phyloP scores from a whole-genome alignment of 2,113 vertebrate genomes.

The Charadrius vociferus region DNA sequence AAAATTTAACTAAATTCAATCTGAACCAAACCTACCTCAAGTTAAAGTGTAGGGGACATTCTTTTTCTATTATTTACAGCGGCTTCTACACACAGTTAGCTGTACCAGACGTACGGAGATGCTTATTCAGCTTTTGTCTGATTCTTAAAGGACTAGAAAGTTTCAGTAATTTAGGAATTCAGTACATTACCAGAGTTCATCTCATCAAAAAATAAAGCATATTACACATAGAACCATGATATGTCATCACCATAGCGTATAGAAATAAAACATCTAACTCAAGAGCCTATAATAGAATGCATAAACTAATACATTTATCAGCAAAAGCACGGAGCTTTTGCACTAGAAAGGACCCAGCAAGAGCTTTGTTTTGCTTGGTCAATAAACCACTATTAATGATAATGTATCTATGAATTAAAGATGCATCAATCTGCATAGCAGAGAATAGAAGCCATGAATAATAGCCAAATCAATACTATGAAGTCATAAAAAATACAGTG shows the following conservation, averaged over 20 bases:
- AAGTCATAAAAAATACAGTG: slow-evolving; percentile 22
- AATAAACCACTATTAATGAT: slow-evolving; percentile 43
- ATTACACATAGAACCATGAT: not conserved
- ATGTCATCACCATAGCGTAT: rapidly evolving
- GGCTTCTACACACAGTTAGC: not conserved
- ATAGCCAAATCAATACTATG: slow-evolving; percentile 45
- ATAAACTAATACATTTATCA: not conserved
- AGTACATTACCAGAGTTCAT: not conserved
- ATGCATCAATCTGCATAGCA: slow-evolving; percentile 48
- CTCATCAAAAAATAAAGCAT: not conserved
- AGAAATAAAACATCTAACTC: not conserved
- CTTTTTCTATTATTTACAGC: not conserved
- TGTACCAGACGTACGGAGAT: rapidly evolving
- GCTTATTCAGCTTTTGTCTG: not conserved
- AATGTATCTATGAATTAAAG: slow-evolving; percentile 48
- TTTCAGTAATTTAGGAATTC: not conserved
- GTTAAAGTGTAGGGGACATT: not conserved
- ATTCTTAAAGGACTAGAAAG: not conserved
- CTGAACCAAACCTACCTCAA: not conserved
- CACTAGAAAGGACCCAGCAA: not conserved
- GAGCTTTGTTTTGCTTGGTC: slow-evolving; percentile 31
- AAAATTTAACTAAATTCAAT: not conserved
- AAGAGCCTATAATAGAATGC: not conserved
- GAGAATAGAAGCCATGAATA: slow-evolving; percentile 23
- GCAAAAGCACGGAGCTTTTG: not conserved